A percentile compares a stretch with the other conserved stretches of the same genome.
phyloP scores from a whole-genome alignment of 1,140 invertebrate genomes.

The Nephila pilipes region DNA sequence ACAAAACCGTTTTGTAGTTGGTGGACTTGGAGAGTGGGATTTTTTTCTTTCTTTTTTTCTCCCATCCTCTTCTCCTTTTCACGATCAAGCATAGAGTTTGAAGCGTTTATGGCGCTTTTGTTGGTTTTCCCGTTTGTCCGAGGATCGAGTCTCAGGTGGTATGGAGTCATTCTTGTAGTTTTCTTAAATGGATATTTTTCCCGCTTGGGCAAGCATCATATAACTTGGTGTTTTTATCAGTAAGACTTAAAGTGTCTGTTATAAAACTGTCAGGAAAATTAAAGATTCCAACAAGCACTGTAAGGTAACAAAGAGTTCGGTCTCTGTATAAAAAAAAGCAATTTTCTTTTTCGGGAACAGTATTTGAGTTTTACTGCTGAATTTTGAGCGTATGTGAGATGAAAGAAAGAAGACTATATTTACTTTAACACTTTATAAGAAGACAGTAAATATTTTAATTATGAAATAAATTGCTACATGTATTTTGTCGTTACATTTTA shows the following conservation, averaged over 20 bases:
- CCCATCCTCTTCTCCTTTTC: slow-evolving; percentile 19
- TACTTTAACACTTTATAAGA: too few species aligned
- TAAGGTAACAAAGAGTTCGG: neutral
- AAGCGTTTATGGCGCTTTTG: slow-evolving; percentile 40
- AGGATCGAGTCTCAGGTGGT: slow-evolving; percentile 46
- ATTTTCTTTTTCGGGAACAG: too few species aligned
- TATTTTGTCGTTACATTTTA: too few species aligned
- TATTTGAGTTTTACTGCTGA: too few species aligned
- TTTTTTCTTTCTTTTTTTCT: neutral
- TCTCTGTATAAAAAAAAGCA: too few species aligned
- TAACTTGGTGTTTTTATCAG: neutral
- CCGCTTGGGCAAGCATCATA: neutral
- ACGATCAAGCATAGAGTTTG: neutral
- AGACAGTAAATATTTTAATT: too few species aligned
- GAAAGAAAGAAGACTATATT: too few species aligned
- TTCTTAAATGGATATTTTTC: slow-evolving; percentile 19
- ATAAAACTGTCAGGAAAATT: slow-evolving; percentile 3
- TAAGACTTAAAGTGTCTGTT: neutral
- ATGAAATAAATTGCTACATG: too few species aligned
- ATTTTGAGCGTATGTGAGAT: too few species aligned
- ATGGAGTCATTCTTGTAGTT: neutral
- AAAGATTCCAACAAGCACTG: neutral
- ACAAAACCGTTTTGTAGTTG: slow-evolving; percentile 57
- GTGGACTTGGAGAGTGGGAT: neutral
- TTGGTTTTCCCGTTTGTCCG: neutral